Evolutionary conservation across 2,888 invertebrate species (phyloP).

Genomic region (Formica aserva): DNA sequence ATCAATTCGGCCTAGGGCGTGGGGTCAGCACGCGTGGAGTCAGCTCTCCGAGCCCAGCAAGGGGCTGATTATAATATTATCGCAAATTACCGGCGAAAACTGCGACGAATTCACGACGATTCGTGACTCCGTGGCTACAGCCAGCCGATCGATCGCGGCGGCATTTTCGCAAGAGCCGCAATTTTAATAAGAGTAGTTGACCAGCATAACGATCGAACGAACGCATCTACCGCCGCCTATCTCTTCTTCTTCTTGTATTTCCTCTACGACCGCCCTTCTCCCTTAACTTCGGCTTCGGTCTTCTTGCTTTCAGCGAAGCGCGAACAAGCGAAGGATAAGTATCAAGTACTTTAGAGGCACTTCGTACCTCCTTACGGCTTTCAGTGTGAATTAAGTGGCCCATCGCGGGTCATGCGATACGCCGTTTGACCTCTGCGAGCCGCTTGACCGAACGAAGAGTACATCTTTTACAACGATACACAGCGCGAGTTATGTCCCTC

Average conservation of each 20-base stretch:
- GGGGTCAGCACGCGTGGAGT: constrained; percentile 52
- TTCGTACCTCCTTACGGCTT: constrained; percentile 71
- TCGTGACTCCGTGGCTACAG: constrained; percentile 52
- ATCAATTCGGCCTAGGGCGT: constrained; percentile 75
- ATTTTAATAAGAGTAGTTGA: constrained; percentile 68
- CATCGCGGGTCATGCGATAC: constrained; percentile 69
- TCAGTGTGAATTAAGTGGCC: constrained; percentile 69
- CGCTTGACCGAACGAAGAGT: constrained; percentile 60
- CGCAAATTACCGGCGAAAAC: constrained; percentile 78
- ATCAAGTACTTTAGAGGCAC: constrained; percentile 65
- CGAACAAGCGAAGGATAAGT: constrained; percentile 58
- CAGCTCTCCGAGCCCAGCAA: constrained; percentile 67
- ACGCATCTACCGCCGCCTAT: constrained; percentile 56
- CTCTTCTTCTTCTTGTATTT: constrained; percentile 38
- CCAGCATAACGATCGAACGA: constrained; percentile 63
- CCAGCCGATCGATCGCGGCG: constrained; percentile 56
- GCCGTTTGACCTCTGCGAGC: constrained; percentile 65
- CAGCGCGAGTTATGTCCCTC: constrained; percentile 40
- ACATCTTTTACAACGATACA: constrained; percentile 34
- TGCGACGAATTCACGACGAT: constrained; percentile 77
- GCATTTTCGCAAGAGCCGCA: constrained; percentile 56
- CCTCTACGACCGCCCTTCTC: constrained; percentile 49
- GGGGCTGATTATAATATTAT: constrained; percentile 80
- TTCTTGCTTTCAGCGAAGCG: constrained; percentile 50
- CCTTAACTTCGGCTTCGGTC: background rate